Evolutionary conservation across 2,113 vertebrate species (phyloP).

Genomic region (Cathartes aura): DNA sequence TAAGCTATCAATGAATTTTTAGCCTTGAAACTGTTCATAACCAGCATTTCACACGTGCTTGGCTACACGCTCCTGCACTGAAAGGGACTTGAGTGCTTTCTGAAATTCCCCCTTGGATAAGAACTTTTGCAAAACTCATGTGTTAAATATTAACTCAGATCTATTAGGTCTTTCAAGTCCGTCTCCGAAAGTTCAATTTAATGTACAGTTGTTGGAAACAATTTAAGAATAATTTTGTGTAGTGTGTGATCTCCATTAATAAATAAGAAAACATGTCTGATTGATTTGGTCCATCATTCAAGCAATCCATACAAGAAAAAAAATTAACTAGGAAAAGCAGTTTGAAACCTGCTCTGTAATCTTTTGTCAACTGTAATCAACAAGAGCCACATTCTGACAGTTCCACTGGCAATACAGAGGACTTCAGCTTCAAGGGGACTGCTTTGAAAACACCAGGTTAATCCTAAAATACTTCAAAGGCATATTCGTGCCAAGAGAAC

Average conservation of each 20-base stretch:
- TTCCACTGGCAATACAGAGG: neutral
- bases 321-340: neutral
- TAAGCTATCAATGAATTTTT: neutral
- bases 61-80: neutral
- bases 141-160: constrained; percentile 26
- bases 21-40: neutral
- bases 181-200: neutral
- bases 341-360: neutral
- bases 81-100: neutral
- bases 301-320: neutral
- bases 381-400: neutral
- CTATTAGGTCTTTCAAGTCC: neutral
- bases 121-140: neutral
- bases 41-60: neutral
- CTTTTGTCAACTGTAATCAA: neutral
- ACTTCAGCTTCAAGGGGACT: neutral
- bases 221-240: neutral
- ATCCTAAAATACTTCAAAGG: neutral
- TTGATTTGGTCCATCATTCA: neutral
- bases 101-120: neutral
- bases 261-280: neutral
- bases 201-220: neutral
- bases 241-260: neutral
- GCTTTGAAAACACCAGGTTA: neutral
- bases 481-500: neutral